Evolutionary conservation across 2,888 invertebrate genomes (phyloP).

Genomic region (Polietes domitor): DNA sequence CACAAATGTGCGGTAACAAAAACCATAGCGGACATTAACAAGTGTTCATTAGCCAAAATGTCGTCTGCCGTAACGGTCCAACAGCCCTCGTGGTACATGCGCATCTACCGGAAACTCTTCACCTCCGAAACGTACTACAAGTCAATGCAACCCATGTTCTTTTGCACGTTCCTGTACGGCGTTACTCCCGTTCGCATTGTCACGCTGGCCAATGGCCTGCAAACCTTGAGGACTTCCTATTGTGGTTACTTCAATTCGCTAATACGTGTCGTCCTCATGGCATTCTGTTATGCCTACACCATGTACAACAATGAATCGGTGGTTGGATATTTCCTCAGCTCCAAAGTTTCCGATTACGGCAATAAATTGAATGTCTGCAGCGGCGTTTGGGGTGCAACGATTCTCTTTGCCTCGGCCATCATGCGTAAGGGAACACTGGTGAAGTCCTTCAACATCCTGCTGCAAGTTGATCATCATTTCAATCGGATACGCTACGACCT

Average conservation of each 20-base stretch:
- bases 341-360: conserved; percentile 62
- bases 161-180: conserved; percentile 58
- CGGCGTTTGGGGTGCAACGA: conserved; percentile 50
- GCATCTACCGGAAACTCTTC: conserved; percentile 46
- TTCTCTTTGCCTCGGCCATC: conserved; percentile 54
- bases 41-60: conserved; percentile 28
- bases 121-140: conserved; percentile 63
- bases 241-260: conserved; percentile 59
- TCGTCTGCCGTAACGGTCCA: conserved; percentile 6
- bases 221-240: conserved; percentile 45
- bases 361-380: conserved; percentile 54
- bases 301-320: conserved; percentile 62
- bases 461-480: conserved; percentile 48
- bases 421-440: conserved; percentile 51
- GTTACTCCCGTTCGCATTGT: conserved; percentile 65
- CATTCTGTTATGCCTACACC: conserved; percentile 52
- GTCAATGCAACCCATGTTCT: conserved; percentile 65
- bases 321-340: conserved; percentile 67
- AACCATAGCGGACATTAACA: no score
- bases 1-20: not conserved
- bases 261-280: conserved; percentile 37
- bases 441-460: conserved; percentile 53
- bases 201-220: conserved; percentile 50
- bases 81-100: conserved; percentile 11
- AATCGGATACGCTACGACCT: conserved; percentile 4